Percentiles rank a stretch among this genome's conserved stretches.
Conservation (phyloP, 1,140 invertebrate genomes). For the Belonocnema kinseyi region DNA sequence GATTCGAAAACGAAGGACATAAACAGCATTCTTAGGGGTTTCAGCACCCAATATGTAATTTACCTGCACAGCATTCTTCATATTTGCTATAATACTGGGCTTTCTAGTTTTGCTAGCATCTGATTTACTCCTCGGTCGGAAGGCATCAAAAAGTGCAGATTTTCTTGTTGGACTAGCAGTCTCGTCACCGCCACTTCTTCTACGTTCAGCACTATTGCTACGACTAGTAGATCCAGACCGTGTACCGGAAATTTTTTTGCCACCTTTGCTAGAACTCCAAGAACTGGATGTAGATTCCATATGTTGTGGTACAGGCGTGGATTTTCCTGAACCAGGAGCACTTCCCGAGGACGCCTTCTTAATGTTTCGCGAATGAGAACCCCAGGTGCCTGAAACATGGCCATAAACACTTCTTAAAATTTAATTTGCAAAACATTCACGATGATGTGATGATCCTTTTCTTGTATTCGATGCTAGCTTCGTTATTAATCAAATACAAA, state of each 20-base stretch:
- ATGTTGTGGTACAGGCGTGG: conserved; percentile 66
- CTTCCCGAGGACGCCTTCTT: conserved; percentile 62
- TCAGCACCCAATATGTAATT: background rate
- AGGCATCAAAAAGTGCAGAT: conserved; percentile 88
- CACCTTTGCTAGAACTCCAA: conserved; percentile 61
- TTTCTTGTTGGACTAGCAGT: conserved; percentile 83
- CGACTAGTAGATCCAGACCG: conserved; percentile 75
- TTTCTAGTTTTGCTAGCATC: conserved; percentile 83
- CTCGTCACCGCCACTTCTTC: conserved; percentile 78
- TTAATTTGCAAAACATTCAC: no score
- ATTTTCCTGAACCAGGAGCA: conserved; percentile 67
- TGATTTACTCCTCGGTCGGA: conserved; percentile 87
- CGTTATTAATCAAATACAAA: no score
- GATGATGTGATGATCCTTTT: no score
- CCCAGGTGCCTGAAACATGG: conserved; percentile 78
- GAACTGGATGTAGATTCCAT: conserved; percentile 62
- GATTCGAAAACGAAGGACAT: no score
- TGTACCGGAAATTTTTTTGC: conserved; percentile 66
- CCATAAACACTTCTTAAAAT: no score
- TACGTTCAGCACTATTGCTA: conserved; percentile 79
- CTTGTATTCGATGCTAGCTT: no score
- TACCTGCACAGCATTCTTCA: conserved; percentile 87
- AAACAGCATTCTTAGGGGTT: no score
- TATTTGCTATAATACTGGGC: conserved; percentile 85
- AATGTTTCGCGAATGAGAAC: conserved; percentile 76